Percentiles rank a stretch among this genome's conserved stretches.
phyloP scores from a whole-genome alignment of 2,888 invertebrate species.

The Tholera decimalis region DNA sequence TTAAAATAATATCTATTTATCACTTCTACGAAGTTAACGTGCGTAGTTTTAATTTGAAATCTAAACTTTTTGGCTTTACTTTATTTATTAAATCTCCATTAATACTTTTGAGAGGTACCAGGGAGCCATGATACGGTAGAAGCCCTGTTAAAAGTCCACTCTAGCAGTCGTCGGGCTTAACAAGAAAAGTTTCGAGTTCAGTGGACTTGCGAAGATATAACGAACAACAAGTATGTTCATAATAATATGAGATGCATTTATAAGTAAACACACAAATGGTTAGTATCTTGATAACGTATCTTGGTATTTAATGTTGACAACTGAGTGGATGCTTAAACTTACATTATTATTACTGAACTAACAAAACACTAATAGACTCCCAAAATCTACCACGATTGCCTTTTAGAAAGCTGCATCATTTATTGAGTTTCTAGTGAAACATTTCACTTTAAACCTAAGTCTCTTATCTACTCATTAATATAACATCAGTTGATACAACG shows the following conservation, averaged over 20 bases:
- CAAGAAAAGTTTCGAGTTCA: slow-evolving; percentile 72
- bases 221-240: slow-evolving; percentile 49
- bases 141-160: slow-evolving; percentile 68
- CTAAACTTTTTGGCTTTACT: slow-evolving; percentile 44
- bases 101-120: slow-evolving; percentile 61
- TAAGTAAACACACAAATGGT: slow-evolving; percentile 20
- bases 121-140: slow-evolving; percentile 61
- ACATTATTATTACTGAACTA: background rate
- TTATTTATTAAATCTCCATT: slow-evolving; percentile 53
- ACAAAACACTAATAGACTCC: no score
- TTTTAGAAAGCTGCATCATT: no score
- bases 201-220: slow-evolving; percentile 51
- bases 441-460: no score
- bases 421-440: no score
- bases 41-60: slow-evolving; percentile 23
- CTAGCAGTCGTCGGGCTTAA: slow-evolving; percentile 63
- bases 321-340: background rate
- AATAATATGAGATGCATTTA: slow-evolving; percentile 39
- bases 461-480: no score
- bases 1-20: no score
- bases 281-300: slow-evolving; percentile 8
- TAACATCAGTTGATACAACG: no score
- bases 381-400: no score
- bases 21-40: slow-evolving; percentile 15
- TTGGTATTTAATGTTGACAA: background rate